Base-by-base conservation (phyloP, 2,888 invertebrate species). In the Hyalella azteca region DNA sequence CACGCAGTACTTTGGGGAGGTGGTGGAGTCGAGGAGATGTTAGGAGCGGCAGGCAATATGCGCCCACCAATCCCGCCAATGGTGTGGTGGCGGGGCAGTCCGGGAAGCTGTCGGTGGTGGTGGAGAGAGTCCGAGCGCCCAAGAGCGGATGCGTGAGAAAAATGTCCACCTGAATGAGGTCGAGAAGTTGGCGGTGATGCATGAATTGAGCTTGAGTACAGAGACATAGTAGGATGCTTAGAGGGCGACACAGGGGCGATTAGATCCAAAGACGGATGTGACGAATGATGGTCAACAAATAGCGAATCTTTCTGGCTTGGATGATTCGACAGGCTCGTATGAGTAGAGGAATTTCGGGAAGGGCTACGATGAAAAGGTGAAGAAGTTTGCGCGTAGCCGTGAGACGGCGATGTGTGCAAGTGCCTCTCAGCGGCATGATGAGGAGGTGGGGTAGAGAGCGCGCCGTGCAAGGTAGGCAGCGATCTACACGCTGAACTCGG, bases 61-160 rank as follows among this genome's bases (percentile, higher is more conserved):
- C 83, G 80, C 13, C 81, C 81, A 32, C 83, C 80, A 19, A 81
- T 81, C 45, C 81, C 83, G 15, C 81, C 83, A 19, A 81, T 81
- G 45, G 81, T 81, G 49, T 81, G 81, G 54, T 84, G 83, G 66
- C 81, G 80, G 11, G 83, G 83, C n/a, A 84, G 76, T 22, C 83
- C 83, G 4, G 83, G 83, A 66, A 84, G 79, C 77, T 84, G 83
- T 13, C 83, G 80, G 11, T 81, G 83, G 66, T 81, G 80, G 40
- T 82, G 79, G 75, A 78, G 80, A 26, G 41, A 39, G 45, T 78
- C 78, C 1, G 59, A 19, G 39, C 83, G 75, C 41, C 80, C 80
- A 45, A 84, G 81, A 13, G 75, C 80, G 11, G 81, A 77, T 26
- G 83, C 83, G 73, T 84, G 83, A 26, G 83, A 84, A 66, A 84